phyloP scores from a whole-genome alignment of 2,113 vertebrate species.

The Upupa epops region DNA sequence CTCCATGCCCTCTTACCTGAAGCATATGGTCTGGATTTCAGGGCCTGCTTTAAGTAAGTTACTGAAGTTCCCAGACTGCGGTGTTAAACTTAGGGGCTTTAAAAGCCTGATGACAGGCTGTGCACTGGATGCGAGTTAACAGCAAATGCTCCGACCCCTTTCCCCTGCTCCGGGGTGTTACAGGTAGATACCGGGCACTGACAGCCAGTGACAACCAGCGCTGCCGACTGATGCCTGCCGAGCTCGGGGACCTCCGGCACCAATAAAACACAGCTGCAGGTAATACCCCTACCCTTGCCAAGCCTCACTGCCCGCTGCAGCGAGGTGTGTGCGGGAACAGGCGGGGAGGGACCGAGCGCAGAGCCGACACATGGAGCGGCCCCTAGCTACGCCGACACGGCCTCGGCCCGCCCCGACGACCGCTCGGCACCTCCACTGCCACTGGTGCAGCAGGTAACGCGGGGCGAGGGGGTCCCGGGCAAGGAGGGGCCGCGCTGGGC shows the following conservation, averaged over 20 bases:
- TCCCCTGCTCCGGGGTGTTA: background rate
- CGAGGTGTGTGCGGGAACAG: background rate
- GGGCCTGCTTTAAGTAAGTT: background rate
- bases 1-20: background rate
- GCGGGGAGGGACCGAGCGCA: constrained; percentile 86
- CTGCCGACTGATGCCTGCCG: background rate
- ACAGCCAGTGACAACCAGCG: background rate
- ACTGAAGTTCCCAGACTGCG: background rate
- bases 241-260: background rate
- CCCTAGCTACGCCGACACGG: constrained; percentile 76
- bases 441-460: constrained; percentile 88
- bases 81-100: background rate
- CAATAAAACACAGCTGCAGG: background rate
- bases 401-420: constrained; percentile 77
- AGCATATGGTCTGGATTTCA: background rate
- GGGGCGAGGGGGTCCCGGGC: background rate
- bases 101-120: background rate
- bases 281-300: background rate
- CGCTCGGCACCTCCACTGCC: constrained; percentile 68
- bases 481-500: background rate
- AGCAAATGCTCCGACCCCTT: background rate
- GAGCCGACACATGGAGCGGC: constrained; percentile 88
- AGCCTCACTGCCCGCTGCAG: background rate
- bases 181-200: background rate
- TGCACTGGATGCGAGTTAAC: background rate